phyloP scores from a whole-genome alignment of 1,140 invertebrate genomes.

The Bombus sylvicola region DNA sequence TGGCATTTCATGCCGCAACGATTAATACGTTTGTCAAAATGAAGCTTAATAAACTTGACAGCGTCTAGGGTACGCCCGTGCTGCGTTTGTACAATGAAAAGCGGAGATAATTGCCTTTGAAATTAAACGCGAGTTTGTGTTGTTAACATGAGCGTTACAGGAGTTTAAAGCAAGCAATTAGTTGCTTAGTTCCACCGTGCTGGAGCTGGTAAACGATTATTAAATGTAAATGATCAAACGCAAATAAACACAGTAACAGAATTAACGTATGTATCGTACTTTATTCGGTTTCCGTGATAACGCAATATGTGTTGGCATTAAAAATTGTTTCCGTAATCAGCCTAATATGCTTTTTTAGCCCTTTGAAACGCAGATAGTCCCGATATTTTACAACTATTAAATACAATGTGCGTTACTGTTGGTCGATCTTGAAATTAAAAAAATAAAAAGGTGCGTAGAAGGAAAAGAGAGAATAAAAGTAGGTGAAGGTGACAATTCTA shows the following conservation, averaged over 20 bases:
- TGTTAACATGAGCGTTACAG: slow-evolving; percentile 36
- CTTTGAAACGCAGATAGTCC: neutral
- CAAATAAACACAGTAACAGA: neutral
- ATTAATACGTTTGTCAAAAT: slow-evolving; percentile 5
- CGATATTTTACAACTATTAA: neutral
- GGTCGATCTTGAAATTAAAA: neutral
- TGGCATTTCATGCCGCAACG: neutral
- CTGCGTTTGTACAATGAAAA: neutral
- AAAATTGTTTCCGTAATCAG: neutral
- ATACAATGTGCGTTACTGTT: neutral
- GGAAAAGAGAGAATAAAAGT: neutral
- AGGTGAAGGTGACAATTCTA: slow-evolving; percentile 4
- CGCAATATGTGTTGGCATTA: neutral
- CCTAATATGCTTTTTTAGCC: neutral
- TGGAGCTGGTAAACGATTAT: slow-evolving; percentile 29
- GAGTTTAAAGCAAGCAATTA: slow-evolving; percentile 22
- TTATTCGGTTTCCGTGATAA: slow-evolving; percentile 5
- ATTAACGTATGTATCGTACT: neutral
- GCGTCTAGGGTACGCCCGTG: too few relatives aligned
- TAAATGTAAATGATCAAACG: slow-evolving; percentile 37
- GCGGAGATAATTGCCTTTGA: slow-evolving; percentile 23
- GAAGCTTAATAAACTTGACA: neutral
- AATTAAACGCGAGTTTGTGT: slow-evolving; percentile 9
- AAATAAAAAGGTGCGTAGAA: rapidly evolving
- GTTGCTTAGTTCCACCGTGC: slow-evolving; percentile 37